Evolutionary conservation across 2,797 vertebrate species (phyloP).

Genomic region (Delichon dasypus): DNA sequence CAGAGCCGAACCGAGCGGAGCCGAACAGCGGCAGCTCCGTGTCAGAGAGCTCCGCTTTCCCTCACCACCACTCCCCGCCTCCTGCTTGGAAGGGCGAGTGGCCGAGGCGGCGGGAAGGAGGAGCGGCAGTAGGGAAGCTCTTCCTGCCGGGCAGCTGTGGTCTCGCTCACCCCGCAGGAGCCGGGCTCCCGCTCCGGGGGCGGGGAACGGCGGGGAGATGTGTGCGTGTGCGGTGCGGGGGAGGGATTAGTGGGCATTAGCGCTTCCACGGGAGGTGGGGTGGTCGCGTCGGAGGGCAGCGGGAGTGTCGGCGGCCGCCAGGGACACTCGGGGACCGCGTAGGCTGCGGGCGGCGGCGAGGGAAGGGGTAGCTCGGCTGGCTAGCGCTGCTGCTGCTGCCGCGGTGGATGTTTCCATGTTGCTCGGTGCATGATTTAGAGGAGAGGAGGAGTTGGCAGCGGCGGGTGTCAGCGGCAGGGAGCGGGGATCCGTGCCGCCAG

Average conservation of each 20-base stretch:
- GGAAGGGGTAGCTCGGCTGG: neutral
- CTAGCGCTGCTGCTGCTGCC: neutral
- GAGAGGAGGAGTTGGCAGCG: conserved; percentile 55
- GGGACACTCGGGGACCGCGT: neutral
- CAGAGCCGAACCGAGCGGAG: neutral
- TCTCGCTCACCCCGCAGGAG: neutral
- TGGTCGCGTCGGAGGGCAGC: neutral
- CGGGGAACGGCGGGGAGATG: conserved; percentile 15
- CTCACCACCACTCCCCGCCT: neutral
- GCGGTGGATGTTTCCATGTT: conserved; percentile 67
- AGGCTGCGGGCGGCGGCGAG: conserved; percentile 4
- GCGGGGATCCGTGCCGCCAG: neutral
- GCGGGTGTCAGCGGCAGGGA: conserved; percentile 26
- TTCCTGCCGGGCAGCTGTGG: neutral
- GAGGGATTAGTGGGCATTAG: conserved; percentile 73
- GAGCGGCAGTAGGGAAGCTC: neutral
- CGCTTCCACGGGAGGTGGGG: conserved; percentile 27
- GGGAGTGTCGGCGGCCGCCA: neutral
- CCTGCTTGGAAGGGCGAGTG: neutral
- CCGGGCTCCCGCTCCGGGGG: neutral
- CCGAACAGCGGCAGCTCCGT: neutral
- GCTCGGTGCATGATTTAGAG: conserved; percentile 58
- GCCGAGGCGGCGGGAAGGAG: neutral
- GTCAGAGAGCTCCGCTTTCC: neutral
- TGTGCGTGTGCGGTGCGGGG: conserved; percentile 53